Conservation (phyloP, 2,797 vertebrate species). For the Molossus molossus region DNA sequence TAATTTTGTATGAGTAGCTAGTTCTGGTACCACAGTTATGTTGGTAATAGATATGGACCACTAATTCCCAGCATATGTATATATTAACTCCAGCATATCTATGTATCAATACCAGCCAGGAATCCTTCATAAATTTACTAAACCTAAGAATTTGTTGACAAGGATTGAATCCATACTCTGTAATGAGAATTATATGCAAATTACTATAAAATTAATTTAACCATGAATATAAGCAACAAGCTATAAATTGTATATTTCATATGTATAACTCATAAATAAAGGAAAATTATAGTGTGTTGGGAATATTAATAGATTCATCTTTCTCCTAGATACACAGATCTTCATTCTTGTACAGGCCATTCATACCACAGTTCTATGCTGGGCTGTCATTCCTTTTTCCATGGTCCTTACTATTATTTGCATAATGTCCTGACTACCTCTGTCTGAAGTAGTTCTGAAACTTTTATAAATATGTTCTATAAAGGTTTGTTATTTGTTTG, state of each 20-base stretch:
- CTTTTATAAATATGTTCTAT: neutral
- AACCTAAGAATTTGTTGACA: constrained; percentile 46
- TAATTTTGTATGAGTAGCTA: neutral
- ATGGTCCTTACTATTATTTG: neutral
- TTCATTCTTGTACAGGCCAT: neutral
- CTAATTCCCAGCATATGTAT: neutral
- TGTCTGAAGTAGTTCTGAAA: neutral
- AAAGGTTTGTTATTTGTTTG: neutral
- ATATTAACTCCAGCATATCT: neutral
- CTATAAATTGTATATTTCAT: constrained; percentile 45
- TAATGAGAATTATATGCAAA: constrained; percentile 59
- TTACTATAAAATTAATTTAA: constrained; percentile 16
- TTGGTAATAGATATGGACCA: neutral
- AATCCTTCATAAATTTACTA: neutral
- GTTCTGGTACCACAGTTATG: neutral
- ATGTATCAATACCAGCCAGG: neutral
- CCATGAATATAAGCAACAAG: constrained; percentile 49
- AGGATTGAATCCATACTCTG: constrained; percentile 36
- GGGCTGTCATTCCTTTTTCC: neutral
- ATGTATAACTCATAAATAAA: constrained; percentile 50
- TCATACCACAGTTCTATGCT: neutral
- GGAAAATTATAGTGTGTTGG: constrained; percentile 44
- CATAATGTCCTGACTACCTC: neutral
- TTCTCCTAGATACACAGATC: neutral
- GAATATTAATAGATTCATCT: constrained; percentile 46